phyloP scores from a whole-genome alignment of 1,140 invertebrate species.

The Orius laevigatus region DNA sequence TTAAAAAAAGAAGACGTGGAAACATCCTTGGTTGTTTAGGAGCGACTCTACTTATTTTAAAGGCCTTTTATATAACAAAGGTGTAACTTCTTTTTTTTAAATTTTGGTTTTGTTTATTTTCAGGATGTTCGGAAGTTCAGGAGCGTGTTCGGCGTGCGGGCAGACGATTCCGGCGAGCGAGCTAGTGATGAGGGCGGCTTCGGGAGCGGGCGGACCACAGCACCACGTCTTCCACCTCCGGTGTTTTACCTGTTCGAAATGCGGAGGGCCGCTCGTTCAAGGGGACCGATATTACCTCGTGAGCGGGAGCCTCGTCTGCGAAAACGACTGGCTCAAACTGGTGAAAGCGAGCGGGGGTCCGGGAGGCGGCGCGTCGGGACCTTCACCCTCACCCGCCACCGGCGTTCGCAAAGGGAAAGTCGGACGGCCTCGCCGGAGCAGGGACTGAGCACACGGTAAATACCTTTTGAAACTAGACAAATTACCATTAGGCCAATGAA shows the following conservation, averaged over 20 bases:
- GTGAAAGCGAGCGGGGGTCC: slow-evolving; percentile 39
- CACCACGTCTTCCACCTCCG: slow-evolving; percentile 76
- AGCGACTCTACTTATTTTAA: no score
- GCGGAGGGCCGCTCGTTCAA: slow-evolving; percentile 63
- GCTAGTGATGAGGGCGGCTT: slow-evolving; percentile 65
- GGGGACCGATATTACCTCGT: slow-evolving; percentile 81
- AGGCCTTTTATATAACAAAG: no score
- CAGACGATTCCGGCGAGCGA: slow-evolving; percentile 80
- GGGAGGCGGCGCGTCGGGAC: slow-evolving; percentile 34
- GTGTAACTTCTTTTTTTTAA: no score
- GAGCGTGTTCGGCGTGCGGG: slow-evolving; percentile 73
- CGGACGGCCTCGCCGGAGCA: slow-evolving; percentile 41
- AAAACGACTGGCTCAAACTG: slow-evolving; percentile 84
- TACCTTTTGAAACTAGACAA: no score
- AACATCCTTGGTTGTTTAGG: no score
- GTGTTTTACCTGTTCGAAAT: slow-evolving; percentile 87
- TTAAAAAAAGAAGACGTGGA: no score
- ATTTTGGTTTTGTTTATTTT: slow-evolving; percentile 25
- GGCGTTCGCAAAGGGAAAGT: slow-evolving; percentile 65
- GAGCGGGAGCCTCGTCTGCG: slow-evolving; percentile 69
- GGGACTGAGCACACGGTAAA: slow-evolving; percentile 44
- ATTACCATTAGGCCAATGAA: no score
- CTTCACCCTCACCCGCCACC: slow-evolving; percentile 33
- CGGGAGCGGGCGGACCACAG: slow-evolving; percentile 24
- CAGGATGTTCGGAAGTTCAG: slow-evolving; percentile 77